Evolutionary conservation across 1,140 invertebrate genomes (phyloP), one percentile per base, ranked within the genome.

Genomic region (Subanguina moxae): DNA sequence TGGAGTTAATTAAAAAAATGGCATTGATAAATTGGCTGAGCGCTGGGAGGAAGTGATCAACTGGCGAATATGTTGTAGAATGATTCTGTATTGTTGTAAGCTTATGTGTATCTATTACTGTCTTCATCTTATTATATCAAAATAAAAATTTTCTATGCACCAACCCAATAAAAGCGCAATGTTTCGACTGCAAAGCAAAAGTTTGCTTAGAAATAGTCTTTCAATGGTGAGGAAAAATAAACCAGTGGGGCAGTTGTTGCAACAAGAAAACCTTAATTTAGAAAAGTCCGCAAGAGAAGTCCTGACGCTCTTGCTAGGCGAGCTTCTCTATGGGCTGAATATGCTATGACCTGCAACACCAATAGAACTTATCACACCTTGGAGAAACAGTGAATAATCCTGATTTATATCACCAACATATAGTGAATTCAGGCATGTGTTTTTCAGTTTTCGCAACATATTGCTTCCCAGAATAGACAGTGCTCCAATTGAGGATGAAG

Each of bases 271-370:
- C 1, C 23, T 52, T 7, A 52, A 21, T 52, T 52, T 25, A 52
- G 48, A 52, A 52, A 52, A 52, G 23, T 52, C 17, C n/a, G 48
- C n/a, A 52, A 52, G 17, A 52, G 48, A 52, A 25, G 17, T 52
- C 48, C n/a, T 21, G 48, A 52, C 15, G 48, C 48, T 7, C n/a
- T 21, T 21, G 23, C n/a, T 15, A 21, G n/a, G 23, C n/a, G 23
- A 5, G 23, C n/a, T 25, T 21, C 48, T 8, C n/a, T 52, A 3
- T 52, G 48, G 48, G 23, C 23, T 5, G 48, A 52, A 52, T 25
- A 52, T 52, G 48, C 48, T 21, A 25, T 25, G 23, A 52, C 48
- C 48, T 52, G 48, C 48, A 52, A 52, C n/a, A 52, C n/a, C 3
- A 52, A 52, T 1, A 19, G 48, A 21, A 21, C 48, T 7, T 52